Conservation (phyloP, 2,113 vertebrate genomes). For the Orthochromis malagaraziensis region DNA sequence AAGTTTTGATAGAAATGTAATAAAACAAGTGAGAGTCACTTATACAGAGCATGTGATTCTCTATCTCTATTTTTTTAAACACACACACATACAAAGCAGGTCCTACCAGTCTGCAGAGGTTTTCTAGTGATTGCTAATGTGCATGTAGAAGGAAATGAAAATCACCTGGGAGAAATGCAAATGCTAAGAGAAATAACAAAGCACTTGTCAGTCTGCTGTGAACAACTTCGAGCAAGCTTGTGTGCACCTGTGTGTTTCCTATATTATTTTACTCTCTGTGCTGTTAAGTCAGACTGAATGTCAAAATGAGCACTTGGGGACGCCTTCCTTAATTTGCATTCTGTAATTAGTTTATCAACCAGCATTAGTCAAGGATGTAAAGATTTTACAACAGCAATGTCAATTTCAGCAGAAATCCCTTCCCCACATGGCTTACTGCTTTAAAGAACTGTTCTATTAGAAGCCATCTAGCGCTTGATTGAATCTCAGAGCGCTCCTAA, state of each 20-base stretch:
- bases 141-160: conserved; percentile 17
- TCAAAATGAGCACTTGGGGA: neutral
- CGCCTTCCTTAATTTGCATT: neutral
- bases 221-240: neutral
- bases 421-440: neutral
- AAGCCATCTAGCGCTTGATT: neutral
- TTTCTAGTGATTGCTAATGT: neutral
- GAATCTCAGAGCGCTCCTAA: neutral
- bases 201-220: neutral
- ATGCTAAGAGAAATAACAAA: neutral
- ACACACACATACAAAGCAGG: neutral
- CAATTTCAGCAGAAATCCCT: neutral
- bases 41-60: neutral
- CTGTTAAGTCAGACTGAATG: neutral
- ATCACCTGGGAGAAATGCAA: conserved; percentile 30
- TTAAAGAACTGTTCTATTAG: neutral
- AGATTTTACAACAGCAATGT: neutral
- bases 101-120: neutral
- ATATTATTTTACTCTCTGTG: neutral
- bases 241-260: neutral
- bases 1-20: neutral
- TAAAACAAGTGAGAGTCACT: neutral
- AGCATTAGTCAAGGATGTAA: neutral
- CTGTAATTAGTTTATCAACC: neutral
- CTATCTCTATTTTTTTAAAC: neutral